Conservation (phyloP, 2,797 vertebrate species). For the Halcyon chelicuti region DNA sequence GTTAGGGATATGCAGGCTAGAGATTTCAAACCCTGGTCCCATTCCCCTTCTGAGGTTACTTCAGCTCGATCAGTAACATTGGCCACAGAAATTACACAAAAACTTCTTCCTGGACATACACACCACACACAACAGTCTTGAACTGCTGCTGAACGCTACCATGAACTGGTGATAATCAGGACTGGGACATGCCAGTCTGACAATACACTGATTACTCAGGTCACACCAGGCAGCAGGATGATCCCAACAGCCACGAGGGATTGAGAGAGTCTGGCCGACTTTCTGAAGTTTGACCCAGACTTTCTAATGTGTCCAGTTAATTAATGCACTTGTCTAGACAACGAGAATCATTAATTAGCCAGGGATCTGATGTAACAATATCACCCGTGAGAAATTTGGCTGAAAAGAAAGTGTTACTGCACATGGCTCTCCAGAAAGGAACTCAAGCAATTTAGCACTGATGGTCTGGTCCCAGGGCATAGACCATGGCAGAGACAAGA, state of each 20-base stretch:
- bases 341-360: neutral
- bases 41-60: neutral
- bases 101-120: neutral
- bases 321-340: neutral
- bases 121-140: neutral
- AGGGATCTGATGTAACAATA: neutral
- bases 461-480: neutral
- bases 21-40: neutral
- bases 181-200: neutral
- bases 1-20: neutral
- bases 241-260: constrained; percentile 20
- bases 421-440: neutral
- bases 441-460: neutral
- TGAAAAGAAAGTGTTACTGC: neutral
- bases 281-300: constrained; percentile 35
- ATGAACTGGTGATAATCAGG: neutral
- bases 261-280: constrained; percentile 30
- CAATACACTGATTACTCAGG: neutral
- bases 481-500: neutral
- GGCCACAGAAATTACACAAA: neutral
- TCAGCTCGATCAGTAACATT: neutral
- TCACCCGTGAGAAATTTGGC: neutral
- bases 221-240: constrained; percentile 15
- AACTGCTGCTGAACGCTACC: neutral
- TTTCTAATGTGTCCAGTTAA: neutral